A percentile compares a stretch with the other conserved stretches of the same genome.
These are phyloP conservation scores for Schizaphis graminum DNA, from an alignment of 2,888 invertebrate genomes.

Conservation along the genomic window DNA sequence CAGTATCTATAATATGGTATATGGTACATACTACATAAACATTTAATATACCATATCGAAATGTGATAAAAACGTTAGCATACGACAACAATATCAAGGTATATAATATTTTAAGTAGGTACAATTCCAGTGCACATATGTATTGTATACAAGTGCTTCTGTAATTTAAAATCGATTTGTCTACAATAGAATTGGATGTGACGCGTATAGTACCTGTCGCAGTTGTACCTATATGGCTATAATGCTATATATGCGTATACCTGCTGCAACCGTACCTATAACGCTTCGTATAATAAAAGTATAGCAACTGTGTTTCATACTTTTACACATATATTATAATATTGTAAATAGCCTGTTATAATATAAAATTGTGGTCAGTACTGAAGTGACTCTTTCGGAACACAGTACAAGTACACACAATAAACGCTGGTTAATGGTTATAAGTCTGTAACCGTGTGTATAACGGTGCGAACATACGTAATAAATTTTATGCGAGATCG, in stretches of 20 bases:
- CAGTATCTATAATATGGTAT: not conserved
- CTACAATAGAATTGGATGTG: not conserved
- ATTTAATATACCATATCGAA: not conserved
- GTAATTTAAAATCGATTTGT: constrained; percentile 5
- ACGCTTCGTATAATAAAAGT: too few relatives aligned
- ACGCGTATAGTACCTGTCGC: not conserved
- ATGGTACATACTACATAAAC: not conserved
- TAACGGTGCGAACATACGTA: not conserved
- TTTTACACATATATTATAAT: too few relatives aligned
- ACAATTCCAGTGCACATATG: not conserved
- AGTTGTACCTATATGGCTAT: not conserved
- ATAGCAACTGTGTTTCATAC: too few relatives aligned
- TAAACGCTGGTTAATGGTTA: too few relatives aligned
- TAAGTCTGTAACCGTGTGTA: not conserved
- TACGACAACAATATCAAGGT: not conserved
- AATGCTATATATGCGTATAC: too few relatives aligned
- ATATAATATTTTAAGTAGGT: not conserved
- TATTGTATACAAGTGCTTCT: not conserved
- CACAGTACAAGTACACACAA: too few relatives aligned
- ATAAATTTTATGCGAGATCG: not conserved
- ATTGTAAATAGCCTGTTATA: too few relatives aligned
- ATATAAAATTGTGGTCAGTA: too few relatives aligned
- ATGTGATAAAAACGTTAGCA: not conserved
- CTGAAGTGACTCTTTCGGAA: too few relatives aligned
- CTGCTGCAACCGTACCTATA: too few relatives aligned